Conservation (phyloP, 1,140 invertebrate species). For the Zaprionus davidi region DNA sequence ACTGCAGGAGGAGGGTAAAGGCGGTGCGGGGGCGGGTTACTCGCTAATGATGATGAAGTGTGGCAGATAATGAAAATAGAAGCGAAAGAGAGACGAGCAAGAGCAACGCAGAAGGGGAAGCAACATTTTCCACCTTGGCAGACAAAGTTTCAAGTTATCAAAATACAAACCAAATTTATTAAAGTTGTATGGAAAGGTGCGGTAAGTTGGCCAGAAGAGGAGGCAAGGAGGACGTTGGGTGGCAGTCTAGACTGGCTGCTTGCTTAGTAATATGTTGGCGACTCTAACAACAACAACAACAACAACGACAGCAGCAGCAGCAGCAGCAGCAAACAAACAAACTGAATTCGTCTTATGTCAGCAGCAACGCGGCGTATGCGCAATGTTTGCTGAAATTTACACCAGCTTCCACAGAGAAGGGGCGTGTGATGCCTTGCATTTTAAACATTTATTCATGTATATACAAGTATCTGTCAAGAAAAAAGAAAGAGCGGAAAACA, state of each 20-base stretch:
- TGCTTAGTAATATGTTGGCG: slow-evolving; percentile 39
- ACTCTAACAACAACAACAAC: not conserved
- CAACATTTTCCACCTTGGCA: slow-evolving; percentile 45
- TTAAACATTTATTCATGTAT: slow-evolving; percentile 24
- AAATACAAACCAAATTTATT: slow-evolving; percentile 71
- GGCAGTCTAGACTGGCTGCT: slow-evolving; percentile 44
- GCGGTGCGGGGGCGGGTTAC: not conserved
- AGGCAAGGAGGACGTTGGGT: not conserved
- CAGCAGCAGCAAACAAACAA: slow-evolving; percentile 37
- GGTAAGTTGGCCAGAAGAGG: not conserved
- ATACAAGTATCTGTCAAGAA: not conserved
- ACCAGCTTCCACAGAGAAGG: slow-evolving; percentile 28
- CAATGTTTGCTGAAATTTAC: slow-evolving; percentile 72
- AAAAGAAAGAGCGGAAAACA: slow-evolving; percentile 7
- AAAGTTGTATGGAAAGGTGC: slow-evolving; percentile 39
- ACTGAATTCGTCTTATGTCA: slow-evolving; percentile 37
- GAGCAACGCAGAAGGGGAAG: not conserved
- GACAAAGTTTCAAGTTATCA: slow-evolving; percentile 75
- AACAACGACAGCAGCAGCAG: not conserved
- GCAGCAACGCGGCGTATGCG: slow-evolving; percentile 59
- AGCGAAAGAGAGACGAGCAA: not conserved
- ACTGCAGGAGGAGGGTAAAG: not conserved
- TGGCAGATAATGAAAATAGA: slow-evolving; percentile 16
- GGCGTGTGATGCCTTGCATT: slow-evolving; percentile 55
- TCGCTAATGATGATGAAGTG: slow-evolving; percentile 73